A percentile compares a stretch with the other conserved stretches of the same genome.
Conservation (phyloP, 2,888 invertebrate genomes). For the Archips crataeganus region DNA sequence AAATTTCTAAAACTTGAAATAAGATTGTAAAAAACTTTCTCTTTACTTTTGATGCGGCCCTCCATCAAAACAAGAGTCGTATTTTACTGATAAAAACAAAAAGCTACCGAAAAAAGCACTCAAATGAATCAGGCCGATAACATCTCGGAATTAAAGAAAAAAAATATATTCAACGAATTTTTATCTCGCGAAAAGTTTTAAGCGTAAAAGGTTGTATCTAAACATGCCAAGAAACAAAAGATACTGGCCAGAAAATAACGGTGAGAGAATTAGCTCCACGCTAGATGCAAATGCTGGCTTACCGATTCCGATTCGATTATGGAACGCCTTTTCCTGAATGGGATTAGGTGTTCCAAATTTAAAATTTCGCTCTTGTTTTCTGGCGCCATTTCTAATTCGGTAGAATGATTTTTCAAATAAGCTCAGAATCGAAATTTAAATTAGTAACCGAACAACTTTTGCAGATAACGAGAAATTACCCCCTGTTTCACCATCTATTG, state of each 20-base stretch:
- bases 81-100: conserved; percentile 61
- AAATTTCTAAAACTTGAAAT: conserved; percentile 17
- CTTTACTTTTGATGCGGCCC: conserved; percentile 42
- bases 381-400: not conserved
- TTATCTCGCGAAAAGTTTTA: conserved; percentile 65
- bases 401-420: not conserved
- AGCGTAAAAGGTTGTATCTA: conserved; percentile 60
- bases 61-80: conserved; percentile 54
- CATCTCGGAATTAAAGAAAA: conserved; percentile 64
- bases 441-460: not conserved
- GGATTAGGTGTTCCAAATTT: conserved; percentile 23
- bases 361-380: conserved; percentile 8
- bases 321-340: conserved; percentile 22
- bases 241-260: conserved; percentile 25
- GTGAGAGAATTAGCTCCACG: conserved; percentile 30
- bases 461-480: not conserved
- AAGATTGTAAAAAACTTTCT: conserved; percentile 28
- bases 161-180: conserved; percentile 41
- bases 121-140: conserved; percentile 77
- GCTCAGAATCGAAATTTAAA: not conserved
- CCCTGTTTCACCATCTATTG: too few relatives aligned
- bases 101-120: conserved; percentile 63
- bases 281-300: conserved; percentile 35
- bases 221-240: conserved; percentile 39
- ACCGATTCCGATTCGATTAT: conserved; percentile 34